Conservation (phyloP, 2,113 vertebrate species). For the Bubo bubo region DNA sequence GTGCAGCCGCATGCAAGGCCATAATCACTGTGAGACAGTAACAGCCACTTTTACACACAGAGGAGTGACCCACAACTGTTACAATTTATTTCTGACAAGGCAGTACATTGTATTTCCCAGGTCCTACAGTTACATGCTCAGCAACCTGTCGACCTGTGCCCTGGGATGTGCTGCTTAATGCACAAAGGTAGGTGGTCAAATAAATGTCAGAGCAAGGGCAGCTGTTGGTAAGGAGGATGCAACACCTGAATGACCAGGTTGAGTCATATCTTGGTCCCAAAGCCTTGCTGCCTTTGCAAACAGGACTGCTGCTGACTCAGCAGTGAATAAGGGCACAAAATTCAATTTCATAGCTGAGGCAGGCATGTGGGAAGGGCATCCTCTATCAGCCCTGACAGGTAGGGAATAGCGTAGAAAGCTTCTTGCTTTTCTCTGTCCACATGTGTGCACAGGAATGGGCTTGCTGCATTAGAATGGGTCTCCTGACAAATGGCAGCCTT, state of each 20-base stretch:
- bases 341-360: not conserved
- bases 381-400: not conserved
- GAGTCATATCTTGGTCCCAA: not conserved
- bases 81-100: not conserved
- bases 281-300: not conserved
- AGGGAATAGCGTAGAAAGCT: not conserved
- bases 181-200: not conserved
- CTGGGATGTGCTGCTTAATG: not conserved
- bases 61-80: too few species aligned
- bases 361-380: not conserved
- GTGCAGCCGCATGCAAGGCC: accelerated
- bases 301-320: not conserved
- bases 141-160: not conserved
- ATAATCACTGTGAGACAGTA: not conserved
- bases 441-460: not conserved
- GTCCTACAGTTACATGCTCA: not conserved
- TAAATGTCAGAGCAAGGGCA: not conserved
- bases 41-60: not conserved
- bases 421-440: not conserved
- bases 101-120: not conserved
- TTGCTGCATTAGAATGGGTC: accelerated
- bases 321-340: not conserved
- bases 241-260: not conserved
- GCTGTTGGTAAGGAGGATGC: not conserved
- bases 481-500: not conserved